These are phyloP conservation scores for Rhopalosiphum maidis DNA, from an alignment of 1,140 invertebrate species.

Conservation along the genomic window DNA sequence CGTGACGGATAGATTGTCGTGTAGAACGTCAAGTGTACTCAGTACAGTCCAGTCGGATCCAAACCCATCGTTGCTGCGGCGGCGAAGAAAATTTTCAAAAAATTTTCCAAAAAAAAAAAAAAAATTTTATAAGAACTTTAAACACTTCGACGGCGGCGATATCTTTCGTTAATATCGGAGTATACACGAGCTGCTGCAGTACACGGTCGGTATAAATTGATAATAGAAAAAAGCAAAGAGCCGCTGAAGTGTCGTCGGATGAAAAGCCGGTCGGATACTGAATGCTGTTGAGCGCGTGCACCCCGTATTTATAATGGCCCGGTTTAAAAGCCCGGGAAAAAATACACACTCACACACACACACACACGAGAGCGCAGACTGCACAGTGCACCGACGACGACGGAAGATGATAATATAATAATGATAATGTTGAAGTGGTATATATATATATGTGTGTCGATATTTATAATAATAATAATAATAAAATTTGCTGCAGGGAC, in stretches of 20 bases:
- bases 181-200: background rate
- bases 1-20: background rate
- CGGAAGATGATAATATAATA: conserved; percentile 15
- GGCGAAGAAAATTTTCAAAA: background rate
- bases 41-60: conserved; percentile 51
- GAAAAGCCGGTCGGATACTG: conserved; percentile 55
- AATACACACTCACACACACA: background rate
- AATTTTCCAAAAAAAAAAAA: background rate
- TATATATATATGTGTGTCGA: background rate
- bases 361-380: background rate
- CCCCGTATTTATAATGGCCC: conserved; percentile 56
- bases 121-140: background rate
- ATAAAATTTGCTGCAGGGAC: conserved; percentile 37
- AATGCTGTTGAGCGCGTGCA: conserved; percentile 51
- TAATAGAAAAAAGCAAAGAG: background rate
- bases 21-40: background rate
- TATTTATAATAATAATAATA: conserved; percentile 18
- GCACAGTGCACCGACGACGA: background rate
- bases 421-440: background rate
- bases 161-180: background rate
- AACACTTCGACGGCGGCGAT: conserved; percentile 34
- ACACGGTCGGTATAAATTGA: background rate
- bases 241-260: conserved; percentile 38
- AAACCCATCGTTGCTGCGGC: conserved; percentile 50
- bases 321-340: conserved; percentile 55